Conservation (phyloP, 2,888 invertebrate genomes). For the Lochmaea crataegi region DNA sequence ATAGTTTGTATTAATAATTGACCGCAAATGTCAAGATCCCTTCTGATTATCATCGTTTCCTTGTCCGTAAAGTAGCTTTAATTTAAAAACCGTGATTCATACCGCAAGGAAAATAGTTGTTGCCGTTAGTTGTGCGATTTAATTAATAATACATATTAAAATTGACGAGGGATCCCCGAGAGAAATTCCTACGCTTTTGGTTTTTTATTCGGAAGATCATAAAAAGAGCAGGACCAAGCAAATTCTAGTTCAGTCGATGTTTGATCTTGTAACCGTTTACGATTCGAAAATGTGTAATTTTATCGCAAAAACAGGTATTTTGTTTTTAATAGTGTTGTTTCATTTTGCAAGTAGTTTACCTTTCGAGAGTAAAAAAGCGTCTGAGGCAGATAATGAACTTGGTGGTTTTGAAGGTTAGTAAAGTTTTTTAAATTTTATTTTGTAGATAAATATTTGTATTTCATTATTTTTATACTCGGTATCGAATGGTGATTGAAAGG, state of each 20-base stretch:
- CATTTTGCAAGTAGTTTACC: conserved; percentile 30
- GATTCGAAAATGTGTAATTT: conserved; percentile 18
- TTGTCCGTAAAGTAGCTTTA: background rate
- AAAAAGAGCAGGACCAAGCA: background rate
- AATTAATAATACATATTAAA: conserved; percentile 5
- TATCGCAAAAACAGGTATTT: conserved; percentile 30
- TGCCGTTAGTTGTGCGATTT: background rate
- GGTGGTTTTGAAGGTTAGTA: conserved; percentile 23
- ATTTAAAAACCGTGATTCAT: conserved; percentile 1
- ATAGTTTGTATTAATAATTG: background rate
- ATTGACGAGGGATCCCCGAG: conserved; percentile 3
- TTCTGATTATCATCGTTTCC: background rate
- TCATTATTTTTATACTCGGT: background rate
- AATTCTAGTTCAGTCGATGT: conserved; percentile 10
- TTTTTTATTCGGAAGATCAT: background rate
- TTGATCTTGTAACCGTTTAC: background rate
- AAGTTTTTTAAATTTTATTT: background rate
- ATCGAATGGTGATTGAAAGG: too few species aligned
- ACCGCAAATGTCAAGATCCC: background rate
- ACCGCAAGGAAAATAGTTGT: background rate
- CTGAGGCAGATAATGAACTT: conserved; percentile 3
- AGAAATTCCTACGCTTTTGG: conserved; percentile 3
- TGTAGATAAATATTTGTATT: background rate
- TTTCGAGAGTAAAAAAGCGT: conserved; percentile 13
- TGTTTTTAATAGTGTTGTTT: conserved; percentile 27